Percentiles rank a stretch among this genome's conserved stretches.
Conservation (phyloP, 2,888 invertebrate genomes). For the Dicycla oo region DNA sequence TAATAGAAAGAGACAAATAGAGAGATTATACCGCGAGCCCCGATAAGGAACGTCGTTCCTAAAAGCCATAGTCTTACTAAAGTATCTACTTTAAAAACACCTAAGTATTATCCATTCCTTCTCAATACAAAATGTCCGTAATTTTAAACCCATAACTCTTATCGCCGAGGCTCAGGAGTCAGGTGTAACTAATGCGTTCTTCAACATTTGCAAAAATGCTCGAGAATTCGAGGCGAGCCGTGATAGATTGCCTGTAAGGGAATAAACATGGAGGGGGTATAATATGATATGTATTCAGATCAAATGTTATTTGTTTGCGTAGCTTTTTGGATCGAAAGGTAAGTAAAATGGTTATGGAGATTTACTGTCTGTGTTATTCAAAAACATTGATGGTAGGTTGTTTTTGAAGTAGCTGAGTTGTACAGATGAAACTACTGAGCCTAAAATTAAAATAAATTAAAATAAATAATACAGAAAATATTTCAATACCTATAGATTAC, state of each 20-base stretch:
- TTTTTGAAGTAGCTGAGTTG: too few relatives aligned
- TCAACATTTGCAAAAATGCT: slow-evolving; percentile 49
- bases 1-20: too few relatives aligned
- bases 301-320: slow-evolving; percentile 42
- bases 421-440: too few relatives aligned
- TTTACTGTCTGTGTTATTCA: background rate
- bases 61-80: background rate
- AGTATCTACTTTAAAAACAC: background rate
- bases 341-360: slow-evolving; percentile 2
- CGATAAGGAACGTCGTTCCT: too few relatives aligned
- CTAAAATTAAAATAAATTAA: too few relatives aligned
- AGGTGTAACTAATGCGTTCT: slow-evolving; percentile 60
- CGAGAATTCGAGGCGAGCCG: slow-evolving; percentile 12
- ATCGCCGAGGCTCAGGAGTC: slow-evolving; percentile 36
- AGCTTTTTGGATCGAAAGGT: slow-evolving; percentile 9
- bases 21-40: too few relatives aligned
- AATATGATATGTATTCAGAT: slow-evolving; percentile 46
- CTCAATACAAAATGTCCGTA: slow-evolving; percentile 32
- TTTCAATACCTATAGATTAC: too few relatives aligned
- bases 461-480: too few relatives aligned
- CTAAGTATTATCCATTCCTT: slow-evolving; percentile 9
- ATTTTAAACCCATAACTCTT: slow-evolving; percentile 33
- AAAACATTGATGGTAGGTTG: background rate
- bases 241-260: slow-evolving; percentile 55
- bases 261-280: slow-evolving; percentile 27